Base-by-base conservation (phyloP, 2,113 vertebrate species). In the Ptychochromis oligacanthus region DNA sequence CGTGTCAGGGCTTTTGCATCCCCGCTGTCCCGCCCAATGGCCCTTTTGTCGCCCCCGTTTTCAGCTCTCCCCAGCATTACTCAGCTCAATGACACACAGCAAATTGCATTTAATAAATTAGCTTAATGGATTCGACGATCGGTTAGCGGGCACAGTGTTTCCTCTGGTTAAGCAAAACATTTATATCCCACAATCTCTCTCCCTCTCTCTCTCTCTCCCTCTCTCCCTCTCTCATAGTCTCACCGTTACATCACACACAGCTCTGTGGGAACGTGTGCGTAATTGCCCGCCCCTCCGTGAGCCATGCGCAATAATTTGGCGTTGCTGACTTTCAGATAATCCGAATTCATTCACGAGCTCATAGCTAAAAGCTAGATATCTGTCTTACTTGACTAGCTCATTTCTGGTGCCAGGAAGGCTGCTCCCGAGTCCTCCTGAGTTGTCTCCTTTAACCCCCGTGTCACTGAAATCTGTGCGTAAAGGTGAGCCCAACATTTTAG, bases 91-190 rank as follows among this genome's bases (percentile, higher is more conserved):
- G 96, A 97, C 95, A 97, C 96, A 96, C 95, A 95, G 96, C 96
- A 97, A 97, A 97, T 95, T 96, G 96, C 95, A 92, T 96, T 97
- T 97, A 97, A 98, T 97, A 97, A 97, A 97, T 97, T 95, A 97
- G 95, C 95, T 95, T 98, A 97, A 97, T 98, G 97, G 97, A 97
- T 97, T 96, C 96, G 88, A 95, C 96, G 96, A 97, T 96, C 97
- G 96, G 96, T 96, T 97, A 96, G 96, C 95, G 96, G 96, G 95
- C 86, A 7, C 95, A 82, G 95, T 96, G 97, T 95, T 98, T 98
- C 97, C 97, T 97, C 95, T 22, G 20, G 94, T 97, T 98, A 97
- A 94, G 95, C 93, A 96, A 96, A 97, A 96, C 97, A 98, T 98
- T 97, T 97, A 96, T 97, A 97, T 95, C 74, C 91, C 88, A 90